These are phyloP conservation scores for Tetranychus urticae DNA, from an alignment of 1,140 invertebrate species.

Conservation along the genomic window DNA sequence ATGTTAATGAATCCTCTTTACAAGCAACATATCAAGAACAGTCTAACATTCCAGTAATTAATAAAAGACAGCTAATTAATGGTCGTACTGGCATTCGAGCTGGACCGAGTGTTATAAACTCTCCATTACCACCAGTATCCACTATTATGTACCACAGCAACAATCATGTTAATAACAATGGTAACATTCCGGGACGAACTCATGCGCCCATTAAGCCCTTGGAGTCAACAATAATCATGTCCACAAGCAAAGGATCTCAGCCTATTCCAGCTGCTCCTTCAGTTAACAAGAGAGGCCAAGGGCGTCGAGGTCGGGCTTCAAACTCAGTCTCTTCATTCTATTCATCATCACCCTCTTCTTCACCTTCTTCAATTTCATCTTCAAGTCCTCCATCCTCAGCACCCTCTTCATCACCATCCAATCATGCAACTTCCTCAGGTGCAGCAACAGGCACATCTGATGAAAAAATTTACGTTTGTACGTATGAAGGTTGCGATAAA, in stretches of 20 bases:
- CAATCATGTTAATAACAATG: too few relatives aligned
- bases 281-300: not conserved
- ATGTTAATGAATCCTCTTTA: too few relatives aligned
- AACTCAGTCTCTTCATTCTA: not conserved
- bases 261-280: not conserved
- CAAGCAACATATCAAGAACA: too few relatives aligned
- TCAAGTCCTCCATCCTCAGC: not conserved
- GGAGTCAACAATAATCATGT: not conserved
- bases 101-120: too few relatives aligned
- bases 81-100: too few relatives aligned
- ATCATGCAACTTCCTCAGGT: not conserved
- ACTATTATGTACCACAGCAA: too few relatives aligned
- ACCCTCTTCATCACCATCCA: not conserved
- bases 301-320: not conserved
- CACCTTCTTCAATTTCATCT: not conserved
- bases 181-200: too few relatives aligned
- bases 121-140: too few relatives aligned
- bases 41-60: too few relatives aligned
- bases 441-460: not conserved
- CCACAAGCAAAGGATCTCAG: not conserved
- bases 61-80: too few relatives aligned
- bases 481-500: constrained; percentile 32
- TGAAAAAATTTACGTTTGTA: constrained; percentile 34
- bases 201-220: too few relatives aligned
- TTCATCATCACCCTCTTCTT: not conserved